Percentiles rank a stretch among this genome's conserved stretches.
Conservation (phyloP, 2,797 vertebrate genomes). For the Ambastaia sidthimunki region DNA sequence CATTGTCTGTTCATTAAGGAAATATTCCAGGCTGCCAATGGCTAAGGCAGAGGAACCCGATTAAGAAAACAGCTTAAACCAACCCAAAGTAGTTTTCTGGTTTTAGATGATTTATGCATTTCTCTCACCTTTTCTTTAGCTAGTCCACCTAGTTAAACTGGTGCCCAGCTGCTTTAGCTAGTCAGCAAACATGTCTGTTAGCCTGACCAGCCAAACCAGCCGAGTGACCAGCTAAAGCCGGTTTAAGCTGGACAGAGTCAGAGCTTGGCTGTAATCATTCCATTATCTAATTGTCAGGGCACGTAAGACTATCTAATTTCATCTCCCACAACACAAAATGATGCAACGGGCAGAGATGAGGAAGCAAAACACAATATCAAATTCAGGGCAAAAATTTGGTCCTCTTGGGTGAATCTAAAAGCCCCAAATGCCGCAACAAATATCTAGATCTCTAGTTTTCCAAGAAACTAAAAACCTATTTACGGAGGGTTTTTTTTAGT, state of each 20-base stretch:
- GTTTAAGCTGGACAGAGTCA: neutral
- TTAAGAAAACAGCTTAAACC: no score
- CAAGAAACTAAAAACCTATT: slow-evolving; percentile 28
- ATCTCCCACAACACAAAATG: slow-evolving; percentile 25
- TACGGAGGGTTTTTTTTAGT: slow-evolving; percentile 53
- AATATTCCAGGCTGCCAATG: slow-evolving; percentile 42
- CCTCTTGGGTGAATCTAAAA: slow-evolving; percentile 3
- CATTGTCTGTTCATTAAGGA: slow-evolving; percentile 45
- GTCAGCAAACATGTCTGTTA: neutral
- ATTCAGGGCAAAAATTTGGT: slow-evolving; percentile 6
- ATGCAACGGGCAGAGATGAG: slow-evolving; percentile 22
- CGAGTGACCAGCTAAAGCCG: neutral
- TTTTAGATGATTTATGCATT: no score
- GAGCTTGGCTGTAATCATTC: slow-evolving; percentile 32
- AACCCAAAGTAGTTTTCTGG: no score
- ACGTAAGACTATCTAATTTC: slow-evolving; percentile 30
- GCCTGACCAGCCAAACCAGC: neutral
- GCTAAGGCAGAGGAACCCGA: slow-evolving; percentile 7
- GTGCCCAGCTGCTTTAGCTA: neutral
- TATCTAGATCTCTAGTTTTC: slow-evolving; percentile 17
- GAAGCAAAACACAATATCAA: slow-evolving; percentile 18
- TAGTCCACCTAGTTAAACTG: neutral
- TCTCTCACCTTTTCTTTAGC: neutral
- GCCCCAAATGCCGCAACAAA: slow-evolving; percentile 10
- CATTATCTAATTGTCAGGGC: slow-evolving; percentile 48